Base-by-base conservation (phyloP, 1,140 invertebrate genomes). In the Chironomus tepperi region DNA sequence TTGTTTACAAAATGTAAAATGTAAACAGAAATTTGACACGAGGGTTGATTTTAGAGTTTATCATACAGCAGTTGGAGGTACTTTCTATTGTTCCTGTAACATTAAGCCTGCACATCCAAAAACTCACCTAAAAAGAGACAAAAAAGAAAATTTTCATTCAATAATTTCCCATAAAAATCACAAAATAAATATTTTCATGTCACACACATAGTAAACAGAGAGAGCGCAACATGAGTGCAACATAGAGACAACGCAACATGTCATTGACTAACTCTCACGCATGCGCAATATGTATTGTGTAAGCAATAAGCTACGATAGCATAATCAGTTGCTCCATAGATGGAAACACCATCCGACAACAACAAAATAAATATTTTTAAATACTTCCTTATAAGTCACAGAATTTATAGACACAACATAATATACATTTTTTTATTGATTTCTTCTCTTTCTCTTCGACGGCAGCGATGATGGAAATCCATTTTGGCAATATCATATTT, bases 1-100 rank as follows among this genome's bases (percentile, higher is more conserved):
- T 34, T 34, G 24, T 34, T 34, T 34, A 34, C 24, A 34, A n/a
- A n/a, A 34, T 34, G 24, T 34, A 34, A 34, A 34, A 34, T 34
- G 47, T 57, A 57, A 57, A 57, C 47, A 57, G 47, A 57, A 57
- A 57, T 57, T n/a, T 34, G n/a, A 57, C 12, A 57, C 47, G 24
- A 34, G 24, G 24, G 15, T 57, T 57, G 12, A 57, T 57, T 57
- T 57, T 15, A 12, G 24, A 12, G 3, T n/a, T 57, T 57, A n/a
- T 57, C 47, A 57, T 57, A 57, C 47, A 57, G 12, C 47, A 57
- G 7, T n/a, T 57, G 47, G 5, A 57, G 47, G n/a, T n/a, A 12
- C 47, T 57, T 57, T 12, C 15, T 12, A 12, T 57, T 3, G 15
- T 57, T 34, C 24, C 24, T 34, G 24, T 1, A 34, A 2, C 5